Conservation (phyloP, 2,113 vertebrate genomes). For the Arizona elegans region DNA sequence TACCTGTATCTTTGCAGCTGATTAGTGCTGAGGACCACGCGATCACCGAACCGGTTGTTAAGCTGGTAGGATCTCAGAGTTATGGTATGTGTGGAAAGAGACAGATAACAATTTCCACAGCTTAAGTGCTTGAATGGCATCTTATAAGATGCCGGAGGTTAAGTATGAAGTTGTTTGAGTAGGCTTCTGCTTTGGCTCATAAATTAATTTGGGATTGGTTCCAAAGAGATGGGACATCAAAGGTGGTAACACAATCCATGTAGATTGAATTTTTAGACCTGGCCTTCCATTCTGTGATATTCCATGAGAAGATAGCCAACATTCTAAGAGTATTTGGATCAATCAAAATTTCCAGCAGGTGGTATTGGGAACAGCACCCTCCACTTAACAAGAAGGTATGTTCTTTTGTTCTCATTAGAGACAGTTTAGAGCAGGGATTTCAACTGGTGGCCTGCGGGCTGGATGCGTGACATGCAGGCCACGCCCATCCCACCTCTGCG, state of each 20-base stretch:
- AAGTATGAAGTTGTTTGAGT: not conserved
- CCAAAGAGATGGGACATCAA: not conserved
- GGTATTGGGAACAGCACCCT: not conserved
- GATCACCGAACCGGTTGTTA: too few species aligned
- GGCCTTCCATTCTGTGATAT: not conserved
- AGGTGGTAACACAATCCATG: not conserved
- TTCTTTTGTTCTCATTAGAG: not conserved
- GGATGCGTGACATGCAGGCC: too few species aligned
- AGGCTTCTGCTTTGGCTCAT: not conserved
- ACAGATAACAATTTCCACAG: not conserved
- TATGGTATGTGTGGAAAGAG: not conserved
- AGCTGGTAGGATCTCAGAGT: not conserved
- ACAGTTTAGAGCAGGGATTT: not conserved
- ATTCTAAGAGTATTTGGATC: not conserved
- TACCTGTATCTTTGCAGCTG: too few species aligned
- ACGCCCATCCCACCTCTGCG: too few species aligned
- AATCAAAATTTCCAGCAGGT: not conserved
- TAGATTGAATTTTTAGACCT: not conserved
- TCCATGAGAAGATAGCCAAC: not conserved
- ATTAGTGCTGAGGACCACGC: too few species aligned
- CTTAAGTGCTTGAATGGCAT: not conserved
- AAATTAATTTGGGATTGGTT: not conserved
- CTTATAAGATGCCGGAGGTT: not conserved
- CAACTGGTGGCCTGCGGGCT: too few species aligned
- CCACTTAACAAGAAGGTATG: not conserved